Base-by-base conservation (phyloP, 2,888 invertebrate species). In the Melanostoma scalare region DNA sequence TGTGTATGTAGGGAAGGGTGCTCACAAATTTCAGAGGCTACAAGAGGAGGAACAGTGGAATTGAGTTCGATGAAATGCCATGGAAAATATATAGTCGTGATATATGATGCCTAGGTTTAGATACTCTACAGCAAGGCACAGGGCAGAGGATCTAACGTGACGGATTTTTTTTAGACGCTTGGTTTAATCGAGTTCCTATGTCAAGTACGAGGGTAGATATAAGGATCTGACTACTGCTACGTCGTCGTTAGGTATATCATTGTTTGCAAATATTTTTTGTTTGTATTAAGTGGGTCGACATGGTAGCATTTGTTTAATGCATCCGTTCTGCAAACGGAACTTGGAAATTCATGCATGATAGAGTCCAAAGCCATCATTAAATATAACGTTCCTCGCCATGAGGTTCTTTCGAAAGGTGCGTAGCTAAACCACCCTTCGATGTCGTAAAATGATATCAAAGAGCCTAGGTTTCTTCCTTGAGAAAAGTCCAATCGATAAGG, bases 1-100 rank as follows among this genome's bases (percentile, higher is more conserved):
- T 6, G 20, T 10, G 2, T 52, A 30, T 33, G 35, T 31, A 50
- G 65, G 52, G 50, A 50, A 31, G 36, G 38, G 30, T 42, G 20
- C 58, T 33, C 10, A 48, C 1, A 48, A 63, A n/a, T n/a, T n/a
- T n/a, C n/a, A n/a, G n/a, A 50, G 9, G 50, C 20, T 20, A 50
- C 40, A 31, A 10, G 44, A 33, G 48, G 42, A 10, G 8, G n/a
- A 36, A 65, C 40, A 65, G 74, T 61, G 60, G 61, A 48, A 79
- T 74, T 74, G 84, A 84, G 65, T 84, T 74, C 71, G 67, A 79
- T 84, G 78, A 84, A 74, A 79, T 71, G 46, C 67, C 55, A 65
- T 33, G 55, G 58, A 40, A 71, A 20, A 74, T 84, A 75, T 84
- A 84, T 79, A 69, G 61, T 55, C 74, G 79, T 79, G 74, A 79